Evolutionary conservation across 2,888 invertebrate species (phyloP).

Genomic region (Oscheius onirici): DNA sequence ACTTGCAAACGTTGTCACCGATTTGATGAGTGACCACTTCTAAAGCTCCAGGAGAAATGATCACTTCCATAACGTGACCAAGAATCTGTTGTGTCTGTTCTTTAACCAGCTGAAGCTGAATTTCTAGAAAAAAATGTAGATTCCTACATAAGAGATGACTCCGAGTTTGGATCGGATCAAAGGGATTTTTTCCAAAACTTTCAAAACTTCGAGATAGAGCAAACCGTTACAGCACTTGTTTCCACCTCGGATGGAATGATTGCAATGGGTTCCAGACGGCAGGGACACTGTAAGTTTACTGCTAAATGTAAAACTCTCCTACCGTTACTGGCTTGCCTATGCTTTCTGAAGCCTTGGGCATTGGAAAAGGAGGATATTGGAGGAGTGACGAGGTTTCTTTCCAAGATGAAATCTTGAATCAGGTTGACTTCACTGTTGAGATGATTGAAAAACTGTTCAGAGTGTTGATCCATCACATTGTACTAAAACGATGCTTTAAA

Average conservation of each 20-base stretch:
- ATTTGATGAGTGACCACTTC: slow-evolving; percentile 26
- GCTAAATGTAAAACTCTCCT: not conserved
- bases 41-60: slow-evolving; percentile 42
- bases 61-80: slow-evolving; percentile 40
- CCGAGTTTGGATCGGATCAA: not conserved
- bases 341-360: not conserved
- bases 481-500: not conserved
- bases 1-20: slow-evolving; percentile 46
- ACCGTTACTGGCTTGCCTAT: slow-evolving; percentile 5
- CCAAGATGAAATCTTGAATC: not conserved
- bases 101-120: slow-evolving; percentile 38
- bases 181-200: slow-evolving; percentile 27
- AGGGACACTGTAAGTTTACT: not conserved
- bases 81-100: slow-evolving; percentile 43
- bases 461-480: not conserved
- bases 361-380: not conserved
- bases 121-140: not conserved
- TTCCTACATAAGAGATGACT: not conserved
- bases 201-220: slow-evolving; percentile 42
- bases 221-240: slow-evolving; percentile 48
- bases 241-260: slow-evolving; percentile 22
- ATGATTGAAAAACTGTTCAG: not conserved
- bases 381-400: not conserved
- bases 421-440: not conserved
- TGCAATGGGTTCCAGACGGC: not conserved